phyloP scores from a whole-genome alignment of 2,113 vertebrate species.

The Nycticebus coucang region DNA sequence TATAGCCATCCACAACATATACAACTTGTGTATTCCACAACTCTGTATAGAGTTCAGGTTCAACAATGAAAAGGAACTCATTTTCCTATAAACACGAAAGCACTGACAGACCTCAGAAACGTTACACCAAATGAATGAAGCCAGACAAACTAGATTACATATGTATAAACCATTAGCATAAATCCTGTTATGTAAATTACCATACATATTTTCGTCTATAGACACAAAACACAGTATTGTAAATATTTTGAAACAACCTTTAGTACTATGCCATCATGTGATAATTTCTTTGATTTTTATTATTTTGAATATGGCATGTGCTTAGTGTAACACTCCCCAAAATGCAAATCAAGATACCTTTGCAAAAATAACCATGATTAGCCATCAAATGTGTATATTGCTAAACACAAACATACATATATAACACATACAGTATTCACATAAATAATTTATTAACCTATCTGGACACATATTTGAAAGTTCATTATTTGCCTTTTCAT shows the following conservation, averaged over 20 bases:
- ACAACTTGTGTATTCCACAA: no score
- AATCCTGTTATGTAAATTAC: not conserved
- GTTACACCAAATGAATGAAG: not conserved
- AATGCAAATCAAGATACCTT: not conserved
- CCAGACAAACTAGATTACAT: not conserved
- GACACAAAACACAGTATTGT: not conserved
- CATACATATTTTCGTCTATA: not conserved
- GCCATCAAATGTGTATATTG: not conserved
- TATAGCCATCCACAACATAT: not conserved
- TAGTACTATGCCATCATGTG: not conserved
- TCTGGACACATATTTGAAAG: not conserved
- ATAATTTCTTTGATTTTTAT: conserved; percentile 1
- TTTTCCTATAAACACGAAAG: conserved; percentile 12
- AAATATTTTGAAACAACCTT: conserved; percentile 43
- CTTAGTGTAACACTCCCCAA: not conserved
- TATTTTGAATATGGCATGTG: not conserved
- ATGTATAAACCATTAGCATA: not conserved
- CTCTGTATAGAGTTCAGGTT: not conserved
- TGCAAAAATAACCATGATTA: conserved; percentile 16
- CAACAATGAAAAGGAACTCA: not conserved
- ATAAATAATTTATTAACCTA: conserved; percentile 19
- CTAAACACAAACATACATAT: not conserved
- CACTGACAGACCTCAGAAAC: not conserved
- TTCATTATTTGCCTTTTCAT: not conserved
- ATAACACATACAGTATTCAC: not conserved